Percentiles rank a stretch among this genome's conserved stretches.
Conservation (phyloP, 2,113 vertebrate genomes). For the Oostethus manadensis region DNA sequence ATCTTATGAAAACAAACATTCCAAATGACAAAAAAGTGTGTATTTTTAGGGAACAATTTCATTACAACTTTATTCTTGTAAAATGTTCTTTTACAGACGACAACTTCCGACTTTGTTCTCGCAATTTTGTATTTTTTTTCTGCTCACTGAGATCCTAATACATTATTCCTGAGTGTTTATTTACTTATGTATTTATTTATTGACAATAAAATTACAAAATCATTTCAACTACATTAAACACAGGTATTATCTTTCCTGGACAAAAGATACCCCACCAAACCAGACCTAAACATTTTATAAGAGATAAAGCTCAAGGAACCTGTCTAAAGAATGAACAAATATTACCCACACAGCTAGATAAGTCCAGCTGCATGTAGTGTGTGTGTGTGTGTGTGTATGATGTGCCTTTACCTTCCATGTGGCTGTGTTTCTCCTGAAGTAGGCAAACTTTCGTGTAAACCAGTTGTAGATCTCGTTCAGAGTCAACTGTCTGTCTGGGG, state of each 20-base stretch:
- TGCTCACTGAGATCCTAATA: background rate
- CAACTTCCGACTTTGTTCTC: too few relatives aligned
- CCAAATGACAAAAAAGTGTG: background rate
- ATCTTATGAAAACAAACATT: background rate
- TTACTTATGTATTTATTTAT: too few relatives aligned
- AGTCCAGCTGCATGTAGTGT: background rate
- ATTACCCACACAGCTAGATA: too few relatives aligned
- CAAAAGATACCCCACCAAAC: too few relatives aligned
- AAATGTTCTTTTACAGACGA: background rate
- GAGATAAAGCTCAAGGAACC: too few relatives aligned
- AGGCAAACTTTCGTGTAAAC: constrained; percentile 99
- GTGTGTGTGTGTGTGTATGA: background rate
- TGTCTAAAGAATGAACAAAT: too few relatives aligned
- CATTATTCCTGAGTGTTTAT: too few relatives aligned
- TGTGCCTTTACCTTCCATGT: constrained; percentile 91
- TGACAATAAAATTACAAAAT: too few relatives aligned
- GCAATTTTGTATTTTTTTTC: background rate
- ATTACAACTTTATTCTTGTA: background rate
- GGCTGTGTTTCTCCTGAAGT: constrained; percentile 98
- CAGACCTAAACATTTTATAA: too few relatives aligned
- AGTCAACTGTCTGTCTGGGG: constrained; percentile 96
- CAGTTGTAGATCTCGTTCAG: constrained; percentile 99
- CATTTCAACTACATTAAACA: too few relatives aligned
- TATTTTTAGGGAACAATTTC: too few relatives aligned
- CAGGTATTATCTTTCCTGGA: too few relatives aligned